Percentiles rank a stretch among this genome's conserved stretches.
Evolutionary conservation across 2,113 vertebrate species (phyloP).

Genomic region (Falcunculus frontatus): DNA sequence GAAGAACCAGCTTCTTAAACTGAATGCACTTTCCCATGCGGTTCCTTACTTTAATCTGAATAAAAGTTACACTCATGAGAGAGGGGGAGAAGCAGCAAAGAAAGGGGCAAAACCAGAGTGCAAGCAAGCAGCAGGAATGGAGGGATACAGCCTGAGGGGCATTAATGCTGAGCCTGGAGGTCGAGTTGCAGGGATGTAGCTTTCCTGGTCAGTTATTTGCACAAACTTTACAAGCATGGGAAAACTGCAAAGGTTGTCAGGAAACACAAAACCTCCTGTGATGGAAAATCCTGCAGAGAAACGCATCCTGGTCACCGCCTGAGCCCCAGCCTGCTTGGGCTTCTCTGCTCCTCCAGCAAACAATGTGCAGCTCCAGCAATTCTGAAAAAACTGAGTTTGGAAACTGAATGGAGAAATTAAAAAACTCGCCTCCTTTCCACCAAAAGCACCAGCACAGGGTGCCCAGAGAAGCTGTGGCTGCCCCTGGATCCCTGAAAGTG

Average conservation of each 20-base stretch:
- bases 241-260: not conserved
- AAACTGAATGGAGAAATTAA: not conserved
- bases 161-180: not conserved
- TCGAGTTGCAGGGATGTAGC: accelerated
- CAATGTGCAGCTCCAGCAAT: not conserved
- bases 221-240: not conserved
- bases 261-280: not conserved
- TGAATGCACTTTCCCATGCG: not conserved
- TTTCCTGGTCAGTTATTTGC: not conserved
- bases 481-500: not conserved
- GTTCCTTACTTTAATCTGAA: not conserved
- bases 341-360: not conserved
- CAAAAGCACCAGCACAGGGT: not conserved
- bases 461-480: not conserved
- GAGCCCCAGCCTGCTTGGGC: not conserved
- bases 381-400: not conserved
- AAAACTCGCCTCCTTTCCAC: not conserved
- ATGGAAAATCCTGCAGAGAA: not conserved
- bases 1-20: not conserved
- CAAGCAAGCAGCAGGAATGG: not conserved
- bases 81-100: not conserved
- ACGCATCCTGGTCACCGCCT: not conserved
- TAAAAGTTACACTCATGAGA: not conserved
- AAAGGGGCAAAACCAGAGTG: accelerated
- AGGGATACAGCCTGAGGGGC: not conserved